A percentile compares a stretch with the other conserved stretches of the same genome.
phyloP scores from a whole-genome alignment of 2,797 vertebrate species.

The Hyperoplus lanceolatus region DNA sequence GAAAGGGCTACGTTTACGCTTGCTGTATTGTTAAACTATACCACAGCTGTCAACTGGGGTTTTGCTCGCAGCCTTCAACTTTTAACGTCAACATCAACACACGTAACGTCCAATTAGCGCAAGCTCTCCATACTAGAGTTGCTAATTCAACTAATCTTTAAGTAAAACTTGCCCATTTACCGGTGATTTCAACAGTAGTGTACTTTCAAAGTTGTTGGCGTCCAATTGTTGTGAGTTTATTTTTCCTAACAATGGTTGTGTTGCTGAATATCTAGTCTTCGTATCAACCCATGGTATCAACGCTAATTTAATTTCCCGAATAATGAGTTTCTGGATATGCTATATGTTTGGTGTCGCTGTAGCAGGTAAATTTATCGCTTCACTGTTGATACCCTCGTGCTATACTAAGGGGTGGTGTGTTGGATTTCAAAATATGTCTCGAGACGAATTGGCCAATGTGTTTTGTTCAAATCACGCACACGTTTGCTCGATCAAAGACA shows the following conservation, averaged over 20 bases:
- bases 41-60: constrained; percentile 7
- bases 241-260: no score
- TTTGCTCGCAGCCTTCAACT: neutral
- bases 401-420: neutral
- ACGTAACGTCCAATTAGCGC: neutral
- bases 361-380: neutral
- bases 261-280: no score
- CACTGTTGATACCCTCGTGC: neutral
- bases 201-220: neutral
- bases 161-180: neutral
- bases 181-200: rapidly evolving
- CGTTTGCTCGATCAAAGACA: neutral
- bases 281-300: no score
- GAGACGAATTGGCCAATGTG: neutral
- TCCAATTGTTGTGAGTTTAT: no score
- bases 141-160: neutral
- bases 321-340: neutral
- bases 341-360: neutral
- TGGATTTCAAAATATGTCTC: constrained; percentile 5
- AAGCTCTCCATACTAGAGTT: neutral
- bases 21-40: neutral
- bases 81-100: constrained; percentile 10
- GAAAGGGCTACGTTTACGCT: neutral
- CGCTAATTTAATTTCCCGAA: no score
- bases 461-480: neutral